These are phyloP conservation scores for Halisarca cf. caerulea DNA, from an alignment of 37 sponge, comb jelly and placozoan genomes.

Conservation along the genomic window DNA sequence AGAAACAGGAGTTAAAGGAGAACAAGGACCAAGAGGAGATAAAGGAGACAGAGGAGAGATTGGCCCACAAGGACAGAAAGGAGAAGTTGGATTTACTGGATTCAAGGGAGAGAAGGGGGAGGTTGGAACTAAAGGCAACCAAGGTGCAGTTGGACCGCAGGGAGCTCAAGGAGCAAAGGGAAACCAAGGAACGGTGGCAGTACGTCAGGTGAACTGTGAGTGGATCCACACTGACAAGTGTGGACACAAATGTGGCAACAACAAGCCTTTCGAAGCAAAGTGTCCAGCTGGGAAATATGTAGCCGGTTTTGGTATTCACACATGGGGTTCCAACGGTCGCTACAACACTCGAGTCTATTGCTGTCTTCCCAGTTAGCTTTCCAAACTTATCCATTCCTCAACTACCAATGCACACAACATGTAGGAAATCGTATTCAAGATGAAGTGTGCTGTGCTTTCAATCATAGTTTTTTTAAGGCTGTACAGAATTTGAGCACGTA, in stretches of 20 bases:
- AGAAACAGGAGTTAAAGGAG: not conserved
- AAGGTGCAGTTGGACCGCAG: conserved; percentile 17
- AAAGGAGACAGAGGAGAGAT: not conserved
- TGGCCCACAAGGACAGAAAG: not conserved
- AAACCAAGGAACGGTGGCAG: not conserved
- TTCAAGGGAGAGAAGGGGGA: conserved; percentile 17
- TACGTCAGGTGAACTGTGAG: not conserved
- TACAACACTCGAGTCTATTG: conserved; percentile 6
- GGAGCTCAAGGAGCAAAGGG: conserved; percentile 8
- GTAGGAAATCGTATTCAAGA: too few species aligned
- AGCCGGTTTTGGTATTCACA: not conserved
- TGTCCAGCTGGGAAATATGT: not conserved
- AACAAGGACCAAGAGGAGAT: too few species aligned
- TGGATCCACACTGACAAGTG: conserved; percentile 20
- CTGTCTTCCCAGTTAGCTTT: not conserved
- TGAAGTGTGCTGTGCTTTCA: too few species aligned
- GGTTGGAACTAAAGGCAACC: not conserved
- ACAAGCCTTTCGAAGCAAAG: not conserved
- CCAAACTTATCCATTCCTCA: too few species aligned
- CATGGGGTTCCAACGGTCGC: not conserved
- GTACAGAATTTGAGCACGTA: too few species aligned
- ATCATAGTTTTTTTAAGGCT: too few species aligned
- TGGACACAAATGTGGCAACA: conserved; percentile 14
- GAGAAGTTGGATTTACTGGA: not conserved
- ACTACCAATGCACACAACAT: too few species aligned